Evolutionary conservation across 1,140 invertebrate genomes (phyloP).

Genomic region (Drosophila pseudoobscura): DNA sequence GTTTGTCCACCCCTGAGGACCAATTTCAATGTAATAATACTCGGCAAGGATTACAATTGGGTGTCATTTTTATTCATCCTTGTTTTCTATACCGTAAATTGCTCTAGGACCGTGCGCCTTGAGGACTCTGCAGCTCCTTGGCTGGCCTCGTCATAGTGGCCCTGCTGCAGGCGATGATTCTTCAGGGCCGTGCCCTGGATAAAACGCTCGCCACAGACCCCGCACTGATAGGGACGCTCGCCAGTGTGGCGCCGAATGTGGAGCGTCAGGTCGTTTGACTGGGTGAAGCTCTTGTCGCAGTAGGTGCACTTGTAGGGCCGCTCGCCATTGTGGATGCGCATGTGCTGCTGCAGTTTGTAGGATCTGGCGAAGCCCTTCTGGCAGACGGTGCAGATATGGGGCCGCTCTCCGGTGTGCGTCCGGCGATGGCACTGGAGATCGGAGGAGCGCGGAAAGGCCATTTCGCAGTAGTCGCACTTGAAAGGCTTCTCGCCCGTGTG

Average conservation of each 20-base stretch:
- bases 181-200: conserved; percentile 81
- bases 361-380: conserved; percentile 84
- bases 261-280: conserved; percentile 85
- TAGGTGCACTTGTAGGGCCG: conserved; percentile 86
- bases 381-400: conserved; percentile 85
- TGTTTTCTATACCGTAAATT: conserved; percentile 20
- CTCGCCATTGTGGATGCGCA: conserved; percentile 86
- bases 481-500: conserved; percentile 84
- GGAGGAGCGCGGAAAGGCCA: conserved; percentile 79
- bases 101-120: conserved; percentile 41
- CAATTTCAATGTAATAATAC: neutral
- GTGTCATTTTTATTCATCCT: neutral
- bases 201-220: conserved; percentile 75
- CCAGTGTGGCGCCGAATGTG: conserved; percentile 85
- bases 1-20: no score
- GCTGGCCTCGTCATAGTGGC: conserved; percentile 53
- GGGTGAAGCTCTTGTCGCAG: conserved; percentile 86
- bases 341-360: conserved; percentile 86
- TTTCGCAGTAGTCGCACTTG: conserved; percentile 77
- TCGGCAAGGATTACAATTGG: conserved; percentile 3
- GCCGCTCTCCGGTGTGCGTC: conserved; percentile 86
- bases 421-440: conserved; percentile 84
- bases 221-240: conserved; percentile 84
- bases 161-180: conserved; percentile 69
- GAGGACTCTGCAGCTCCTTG: conserved; percentile 8